Conservation (phyloP, 2,113 vertebrate species). For the Aplodontia rufa region DNA sequence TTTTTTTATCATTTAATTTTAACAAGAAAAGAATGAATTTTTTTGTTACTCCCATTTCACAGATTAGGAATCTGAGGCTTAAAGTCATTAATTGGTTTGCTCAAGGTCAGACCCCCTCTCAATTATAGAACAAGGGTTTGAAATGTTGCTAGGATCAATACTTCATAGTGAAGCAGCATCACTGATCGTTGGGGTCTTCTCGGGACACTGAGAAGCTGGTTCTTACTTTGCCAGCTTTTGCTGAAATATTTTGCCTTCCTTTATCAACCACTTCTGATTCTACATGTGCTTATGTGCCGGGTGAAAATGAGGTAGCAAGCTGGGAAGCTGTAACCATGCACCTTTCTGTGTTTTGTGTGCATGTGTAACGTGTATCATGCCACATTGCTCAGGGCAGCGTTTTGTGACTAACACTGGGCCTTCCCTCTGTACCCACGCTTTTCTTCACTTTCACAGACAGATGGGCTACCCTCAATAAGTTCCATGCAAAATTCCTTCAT, state of each 20-base stretch:
- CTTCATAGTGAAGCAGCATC: not conserved
- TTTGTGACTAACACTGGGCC: not conserved
- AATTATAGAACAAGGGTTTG: not conserved
- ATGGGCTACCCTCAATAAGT: not conserved
- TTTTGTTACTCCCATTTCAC: not conserved
- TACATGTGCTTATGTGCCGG: not conserved
- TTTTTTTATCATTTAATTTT: not conserved
- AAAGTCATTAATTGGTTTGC: not conserved
- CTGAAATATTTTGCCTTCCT: not conserved
- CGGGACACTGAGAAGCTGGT: not conserved
- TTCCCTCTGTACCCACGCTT: not conserved
- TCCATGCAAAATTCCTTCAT: not conserved
- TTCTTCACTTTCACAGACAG: not conserved
- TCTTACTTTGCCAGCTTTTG: not conserved
- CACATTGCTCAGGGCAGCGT: accelerated
- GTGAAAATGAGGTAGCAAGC: not conserved
- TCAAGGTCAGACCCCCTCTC: not conserved
- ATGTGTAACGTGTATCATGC: accelerated
- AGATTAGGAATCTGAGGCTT: not conserved
- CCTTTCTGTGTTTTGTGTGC: not conserved
- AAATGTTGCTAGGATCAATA: not conserved
- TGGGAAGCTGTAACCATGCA: accelerated
- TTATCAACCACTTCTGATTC: not conserved
- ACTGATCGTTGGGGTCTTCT: not conserved
- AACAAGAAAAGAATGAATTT: not conserved